Evolutionary conservation across 2,113 vertebrate genomes (phyloP), one percentile per base, ranked within the genome.

Genomic region (Bufo bufo): DNA sequence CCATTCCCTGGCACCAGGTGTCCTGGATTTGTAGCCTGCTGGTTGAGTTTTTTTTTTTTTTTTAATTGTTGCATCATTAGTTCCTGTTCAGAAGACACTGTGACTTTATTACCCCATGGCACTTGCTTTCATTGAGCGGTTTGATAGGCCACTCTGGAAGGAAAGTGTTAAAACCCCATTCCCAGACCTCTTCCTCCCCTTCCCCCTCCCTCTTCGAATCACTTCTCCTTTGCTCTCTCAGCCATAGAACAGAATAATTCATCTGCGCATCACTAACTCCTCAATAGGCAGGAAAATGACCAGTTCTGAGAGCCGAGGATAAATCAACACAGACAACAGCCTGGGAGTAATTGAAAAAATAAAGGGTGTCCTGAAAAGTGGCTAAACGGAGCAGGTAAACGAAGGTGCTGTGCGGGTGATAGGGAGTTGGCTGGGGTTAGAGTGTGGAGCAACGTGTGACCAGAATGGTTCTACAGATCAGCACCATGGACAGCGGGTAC

Each of bases 281-380:
- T 91, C 90, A 90, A 89, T 90, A 89, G 90, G 84, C 85, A 91
- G 78, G 87, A 91, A 91, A 90, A 91, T 89, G 87, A 89, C 87
- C 90, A 90, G 90, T 89, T 90, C 82, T 90, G 90, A 80, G 85
- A 90, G 86, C 87, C 52, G 54, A 54, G 85, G 61, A 91, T 90
- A 91, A 91, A 91, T 91, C 90, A 91, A 82, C 89, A 66, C 86
- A 85, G 89, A 89, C 82, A 89, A 88, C 43, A 89, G 74, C 17
- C 89, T 85, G 71, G 77, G 77, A 87, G 77, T 90, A 89, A 89
- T 91, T 87, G 89, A 85, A 86, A 87, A 91, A 90, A 89, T 71
- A 84, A 90, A 90, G 86, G 86, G 72, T 71, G 77, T 90, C 84
- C 77, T 87, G 56, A 89, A 89, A 65, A 61, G 85, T 50, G 59